Evolutionary conservation across 2,113 vertebrate species (phyloP).

Genomic region (Brachyhypopomus gauderio): DNA sequence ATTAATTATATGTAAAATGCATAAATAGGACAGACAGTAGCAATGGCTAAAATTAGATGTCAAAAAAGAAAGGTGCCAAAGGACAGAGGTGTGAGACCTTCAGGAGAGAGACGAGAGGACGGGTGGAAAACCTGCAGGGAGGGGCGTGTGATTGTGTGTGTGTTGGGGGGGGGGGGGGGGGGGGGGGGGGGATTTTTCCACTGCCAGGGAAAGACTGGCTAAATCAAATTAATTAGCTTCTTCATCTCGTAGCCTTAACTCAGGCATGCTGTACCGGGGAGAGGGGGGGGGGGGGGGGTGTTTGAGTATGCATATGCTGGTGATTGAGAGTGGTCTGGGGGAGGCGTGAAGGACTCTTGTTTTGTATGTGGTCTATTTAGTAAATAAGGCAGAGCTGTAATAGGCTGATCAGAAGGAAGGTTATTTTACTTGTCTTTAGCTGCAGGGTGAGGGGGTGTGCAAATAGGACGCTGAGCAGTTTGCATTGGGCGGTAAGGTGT

Average conservation of each 20-base stretch:
- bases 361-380: conserved; percentile 69
- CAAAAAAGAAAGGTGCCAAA: conserved; percentile 10
- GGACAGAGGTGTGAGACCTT: conserved; percentile 40
- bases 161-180: conserved; percentile 42
- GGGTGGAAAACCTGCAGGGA: conserved; percentile 78
- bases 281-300: conserved; percentile 52
- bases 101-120: conserved; percentile 70
- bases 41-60: neutral
- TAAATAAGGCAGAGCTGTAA: conserved; percentile 58
- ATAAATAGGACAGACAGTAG: neutral
- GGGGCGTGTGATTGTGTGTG: conserved; percentile 66
- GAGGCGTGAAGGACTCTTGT: conserved; percentile 66
- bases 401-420: conserved; percentile 73
- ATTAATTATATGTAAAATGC: neutral
- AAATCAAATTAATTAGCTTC: conserved; percentile 86
- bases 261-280: conserved; percentile 74
- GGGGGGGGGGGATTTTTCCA: conserved; percentile 71
- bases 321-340: conserved; percentile 33
- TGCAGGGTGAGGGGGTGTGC: conserved; percentile 34
- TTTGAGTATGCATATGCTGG: conserved; percentile 24
- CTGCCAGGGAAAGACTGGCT: conserved; percentile 73
- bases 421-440: conserved; percentile 67
- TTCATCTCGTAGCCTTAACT: conserved; percentile 80
- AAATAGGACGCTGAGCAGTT: conserved; percentile 63
- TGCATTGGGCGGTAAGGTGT: conserved; percentile 49